These are phyloP conservation scores for Xestoiulus laeticollis DNA, from an alignment of 2,888 invertebrate species.

Conservation along the genomic window DNA sequence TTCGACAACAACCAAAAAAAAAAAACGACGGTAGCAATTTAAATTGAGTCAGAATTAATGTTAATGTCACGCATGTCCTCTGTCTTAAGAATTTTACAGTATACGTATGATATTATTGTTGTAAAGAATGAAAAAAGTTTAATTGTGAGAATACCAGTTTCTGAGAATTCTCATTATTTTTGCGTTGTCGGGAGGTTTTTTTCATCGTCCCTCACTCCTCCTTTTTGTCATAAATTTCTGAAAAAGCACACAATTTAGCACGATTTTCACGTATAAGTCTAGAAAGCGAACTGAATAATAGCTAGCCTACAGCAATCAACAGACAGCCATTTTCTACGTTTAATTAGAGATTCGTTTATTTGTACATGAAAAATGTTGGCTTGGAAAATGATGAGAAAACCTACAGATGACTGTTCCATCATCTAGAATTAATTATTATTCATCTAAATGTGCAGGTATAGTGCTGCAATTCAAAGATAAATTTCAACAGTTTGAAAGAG, in stretches of 20 bases:
- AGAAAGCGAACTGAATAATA: neutral
- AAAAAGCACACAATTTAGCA: slow-evolving; percentile 13
- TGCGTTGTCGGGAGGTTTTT: neutral
- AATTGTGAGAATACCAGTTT: slow-evolving; percentile 35
- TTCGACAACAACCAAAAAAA: neutral
- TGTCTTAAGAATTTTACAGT: neutral
- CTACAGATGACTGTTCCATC: neutral
- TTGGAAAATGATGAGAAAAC: slow-evolving; percentile 6
- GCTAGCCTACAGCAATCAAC: neutral
- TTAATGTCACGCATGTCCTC: slow-evolving; percentile 14
- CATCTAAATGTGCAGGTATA: neutral
- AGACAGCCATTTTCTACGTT: neutral
- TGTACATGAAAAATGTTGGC: neutral
- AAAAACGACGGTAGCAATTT: neutral
- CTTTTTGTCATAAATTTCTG: slow-evolving; percentile 31
- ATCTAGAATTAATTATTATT: neutral
- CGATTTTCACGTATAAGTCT: neutral
- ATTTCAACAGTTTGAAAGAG: too few relatives aligned
- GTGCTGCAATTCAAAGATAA: neutral
- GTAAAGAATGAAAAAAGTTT: neutral
- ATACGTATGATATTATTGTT: neutral
- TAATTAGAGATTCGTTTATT: neutral
- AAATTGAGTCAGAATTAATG: neutral
- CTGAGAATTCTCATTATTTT: slow-evolving; percentile 30
- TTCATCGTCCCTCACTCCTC: neutral